Percentiles rank a stretch among this genome's conserved stretches.
phyloP scores from a whole-genome alignment of 2,888 invertebrate species.

The Oligia latruncula region DNA sequence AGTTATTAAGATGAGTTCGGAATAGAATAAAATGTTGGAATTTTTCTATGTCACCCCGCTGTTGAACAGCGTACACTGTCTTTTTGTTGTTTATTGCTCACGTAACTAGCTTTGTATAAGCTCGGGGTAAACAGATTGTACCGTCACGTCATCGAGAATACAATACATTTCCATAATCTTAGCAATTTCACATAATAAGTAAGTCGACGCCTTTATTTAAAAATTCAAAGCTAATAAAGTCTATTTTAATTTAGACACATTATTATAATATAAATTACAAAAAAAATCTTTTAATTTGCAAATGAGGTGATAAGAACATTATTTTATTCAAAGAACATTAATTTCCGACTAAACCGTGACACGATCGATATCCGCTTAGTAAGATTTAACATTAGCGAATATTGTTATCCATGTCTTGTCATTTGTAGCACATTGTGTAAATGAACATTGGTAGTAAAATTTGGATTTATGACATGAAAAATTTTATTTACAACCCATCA shows the following conservation, averaged over 20 bases:
- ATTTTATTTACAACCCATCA: not conserved
- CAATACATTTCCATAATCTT: slow-evolving; percentile 9
- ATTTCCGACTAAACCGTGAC: slow-evolving; percentile 13
- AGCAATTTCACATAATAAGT: slow-evolving; percentile 14
- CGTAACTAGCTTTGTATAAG: slow-evolving; percentile 73
- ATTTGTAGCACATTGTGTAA: slow-evolving; percentile 11
- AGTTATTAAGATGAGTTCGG: slow-evolving; percentile 82
- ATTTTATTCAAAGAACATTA: slow-evolving; percentile 23
- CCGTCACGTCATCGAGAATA: slow-evolving; percentile 13
- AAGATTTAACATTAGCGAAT: slow-evolving; percentile 15
- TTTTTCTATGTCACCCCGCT: slow-evolving; percentile 78
- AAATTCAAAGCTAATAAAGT: not conserved
- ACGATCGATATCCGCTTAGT: slow-evolving; percentile 14
- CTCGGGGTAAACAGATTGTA: slow-evolving; percentile 43
- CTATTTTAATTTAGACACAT: not conserved
- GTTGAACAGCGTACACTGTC: slow-evolving; percentile 72
- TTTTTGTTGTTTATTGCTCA: slow-evolving; percentile 74
- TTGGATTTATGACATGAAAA: not conserved
- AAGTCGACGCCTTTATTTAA: slow-evolving; percentile 1
- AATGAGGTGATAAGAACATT: slow-evolving; percentile 19
- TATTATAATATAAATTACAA: not conserved
- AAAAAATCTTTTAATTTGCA: slow-evolving; percentile 17
- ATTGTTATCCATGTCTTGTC: slow-evolving; percentile 9
- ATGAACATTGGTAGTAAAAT: not conserved
- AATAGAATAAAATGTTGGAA: slow-evolving; percentile 81